Conservation (phyloP, 2,113 vertebrate genomes). For the Ophiodon elongatus region DNA sequence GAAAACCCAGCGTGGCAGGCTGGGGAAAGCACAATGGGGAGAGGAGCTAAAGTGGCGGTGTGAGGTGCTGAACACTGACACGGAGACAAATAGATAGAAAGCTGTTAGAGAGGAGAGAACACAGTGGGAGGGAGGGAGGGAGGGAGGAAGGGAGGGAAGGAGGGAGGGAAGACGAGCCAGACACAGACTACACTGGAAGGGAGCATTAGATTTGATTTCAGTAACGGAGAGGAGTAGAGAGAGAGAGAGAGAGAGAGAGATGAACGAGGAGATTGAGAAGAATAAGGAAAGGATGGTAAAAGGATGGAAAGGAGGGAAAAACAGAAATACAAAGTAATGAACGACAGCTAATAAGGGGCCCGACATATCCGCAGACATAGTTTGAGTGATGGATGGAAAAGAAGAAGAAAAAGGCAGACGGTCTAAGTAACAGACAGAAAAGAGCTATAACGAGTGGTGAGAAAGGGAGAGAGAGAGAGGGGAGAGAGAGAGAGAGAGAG, state of each 20-base stretch:
- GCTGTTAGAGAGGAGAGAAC: slow-evolving; percentile 74
- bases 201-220: slow-evolving; percentile 72
- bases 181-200: slow-evolving; percentile 50
- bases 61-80: slow-evolving; percentile 77
- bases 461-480: slow-evolving; percentile 34
- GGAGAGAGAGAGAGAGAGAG: slow-evolving; percentile 28
- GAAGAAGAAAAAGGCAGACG: slow-evolving; percentile 51
- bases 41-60: slow-evolving; percentile 78
- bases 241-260: background rate
- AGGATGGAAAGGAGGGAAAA: background rate
- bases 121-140: slow-evolving; percentile 49
- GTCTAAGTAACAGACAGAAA: slow-evolving; percentile 58
- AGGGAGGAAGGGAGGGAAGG: slow-evolving; percentile 47
- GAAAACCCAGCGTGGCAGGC: slow-evolving; percentile 74
- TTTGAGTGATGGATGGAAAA: slow-evolving; percentile 56
- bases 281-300: slow-evolving; percentile 5
- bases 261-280: background rate
- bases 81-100: slow-evolving; percentile 83
- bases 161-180: slow-evolving; percentile 42
- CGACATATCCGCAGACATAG: slow-evolving; percentile 26
- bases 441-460: slow-evolving; percentile 49
- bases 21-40: slow-evolving; percentile 72
- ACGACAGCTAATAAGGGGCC: slow-evolving; percentile 13
- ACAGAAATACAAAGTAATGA: slow-evolving; percentile 12
- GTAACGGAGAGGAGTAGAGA: slow-evolving; percentile 33